Base-by-base conservation (phyloP, 2,113 vertebrate species). In the Paramisgurnus dabryanus region DNA sequence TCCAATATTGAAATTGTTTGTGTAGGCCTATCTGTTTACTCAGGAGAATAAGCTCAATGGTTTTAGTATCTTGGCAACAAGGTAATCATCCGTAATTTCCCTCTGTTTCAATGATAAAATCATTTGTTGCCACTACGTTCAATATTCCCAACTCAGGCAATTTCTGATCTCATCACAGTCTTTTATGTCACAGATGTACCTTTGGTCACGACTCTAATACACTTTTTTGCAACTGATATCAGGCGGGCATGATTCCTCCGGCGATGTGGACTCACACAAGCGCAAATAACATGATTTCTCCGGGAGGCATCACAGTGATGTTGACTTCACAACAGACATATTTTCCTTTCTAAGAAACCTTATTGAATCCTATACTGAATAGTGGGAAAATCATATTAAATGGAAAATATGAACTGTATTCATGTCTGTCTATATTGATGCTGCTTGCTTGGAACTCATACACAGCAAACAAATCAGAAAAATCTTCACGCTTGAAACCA, bases 31-130 rank as follows among this genome's bases (percentile, higher is more conserved):
- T 55, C 12, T 63, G 61, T 65, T 57, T 67, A 49, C 5, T 12
- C n/a, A 22, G 53, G 15, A 61, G 60, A 39, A 63, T 39, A 3
- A 60, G 15, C 71, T 34, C 7, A 27, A 11, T 15, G 55, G 53
- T 17, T 78, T 11, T 67, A 58, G 64, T 82, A 47, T 79, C 77
- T 61, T 41, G 53, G 80, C 39, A 82, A 73, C 78, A 82, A 40
- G 18, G 13, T 60, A 45, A 45, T 76, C 40, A 45, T 53, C 27
- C 61, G 58, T 80, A 73, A 80, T 80, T 80, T 65, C 18, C 15
- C 67, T 49, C 67, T 22, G 58, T 76, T 80, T 73, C 64, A 43
- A 34, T 69, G 78, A 85, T 70, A 69, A 61, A 22, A 80, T 67
- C 55, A 75, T 83, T 80, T 80, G 78, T 61, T 70, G 7, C 63